Evolutionary conservation across 2,113 vertebrate genomes (phyloP), one percentile per base, ranked within the genome.

Genomic region (Channa argus): DNA sequence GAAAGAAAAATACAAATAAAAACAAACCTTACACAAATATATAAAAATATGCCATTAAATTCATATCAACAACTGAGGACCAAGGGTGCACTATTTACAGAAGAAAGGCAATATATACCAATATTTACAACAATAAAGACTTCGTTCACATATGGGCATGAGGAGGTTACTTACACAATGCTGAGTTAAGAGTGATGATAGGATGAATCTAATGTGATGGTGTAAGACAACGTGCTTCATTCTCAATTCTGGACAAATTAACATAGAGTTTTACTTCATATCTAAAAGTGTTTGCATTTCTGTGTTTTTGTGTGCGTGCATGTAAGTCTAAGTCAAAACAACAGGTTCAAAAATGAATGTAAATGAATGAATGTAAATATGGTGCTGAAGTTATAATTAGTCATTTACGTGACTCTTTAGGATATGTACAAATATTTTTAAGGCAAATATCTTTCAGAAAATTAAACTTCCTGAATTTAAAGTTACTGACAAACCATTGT

Each of bases 41-140:
- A 95, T 95, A 95, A 96, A 96, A 96, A 96, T 95, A 96, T 95
- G 95, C 93, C 93, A 93, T 95, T 91, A 92, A 91, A 94, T 93
- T 94, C 89, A 93, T 95, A 94, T 95, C 76, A 93, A 95, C 94
- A 95, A 90, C 93, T 94, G 88, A 92, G 91, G 89, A 92, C 86
- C 54, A 83, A 80, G 89, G 89, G 87, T 91, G 89, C 88, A 88
- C 79, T 95, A 95, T 96, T 93, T 96, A 96, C 95, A 96, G 83
- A 93, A 91, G 89, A 84, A 89, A 92, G 88, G 94, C 84, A 89
- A 91, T 92, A 93, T 92, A 89, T 92, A 92, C 85, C 88, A 91
- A 92, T 94, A 95, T 94, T 91, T 94, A 95, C 94, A 95, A 91
- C 89, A 91, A 63, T 79, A 90, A 90, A 83, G 90, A 89, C 85